Base-by-base conservation (phyloP, 2,797 vertebrate genomes). In the Calcarius lapponicus region DNA sequence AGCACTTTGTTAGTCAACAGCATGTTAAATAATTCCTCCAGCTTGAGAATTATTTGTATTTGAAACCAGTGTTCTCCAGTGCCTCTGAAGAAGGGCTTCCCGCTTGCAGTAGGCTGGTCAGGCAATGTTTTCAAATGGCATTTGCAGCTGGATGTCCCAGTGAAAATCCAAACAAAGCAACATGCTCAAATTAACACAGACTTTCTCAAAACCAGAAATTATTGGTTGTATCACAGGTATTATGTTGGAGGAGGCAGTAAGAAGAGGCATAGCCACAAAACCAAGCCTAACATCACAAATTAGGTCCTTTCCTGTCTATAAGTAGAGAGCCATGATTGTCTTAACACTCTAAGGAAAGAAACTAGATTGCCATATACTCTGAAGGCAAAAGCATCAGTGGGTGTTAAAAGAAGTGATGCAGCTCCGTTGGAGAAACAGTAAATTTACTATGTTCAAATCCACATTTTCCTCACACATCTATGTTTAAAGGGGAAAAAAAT, bases 1-100 rank as follows among this genome's bases (percentile, higher is more conserved):
- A 20, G 67, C 57, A 60, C 62, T 45, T 84, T 80, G 93, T 94
- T 94, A 97, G 96, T 88, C 80, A 83, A 28, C 70, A 50, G 45
- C 93, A 87, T 17, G 13, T 34, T 48, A 81, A 88, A 70, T 58
- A 80, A 92, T 88, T 95, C 71, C 83, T 66, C 31, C 61, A 80
- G 72, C 76, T 20, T 6, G 22, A 93, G 91, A 73, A 90, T 72
- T 81, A 86, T 88, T 72, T 71, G 81, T 61, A 45, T 82, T 76
- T 88, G 79, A 62, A 96, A 91, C 84, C 80, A 86, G 86, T 32
- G 82, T 58, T 90, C 69, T 71, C 67, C 18, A 26, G 79, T 9
- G 89, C 74, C 76, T 43, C 81, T 53, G 45, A 43, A 90, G 82
- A 71, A 29, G 28, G 53, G 74, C n/a, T 81, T 85, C 79, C 67